Evolutionary conservation across 2,113 vertebrate genomes (phyloP).

Genomic region (Coryphaenoides rupestris): DNA sequence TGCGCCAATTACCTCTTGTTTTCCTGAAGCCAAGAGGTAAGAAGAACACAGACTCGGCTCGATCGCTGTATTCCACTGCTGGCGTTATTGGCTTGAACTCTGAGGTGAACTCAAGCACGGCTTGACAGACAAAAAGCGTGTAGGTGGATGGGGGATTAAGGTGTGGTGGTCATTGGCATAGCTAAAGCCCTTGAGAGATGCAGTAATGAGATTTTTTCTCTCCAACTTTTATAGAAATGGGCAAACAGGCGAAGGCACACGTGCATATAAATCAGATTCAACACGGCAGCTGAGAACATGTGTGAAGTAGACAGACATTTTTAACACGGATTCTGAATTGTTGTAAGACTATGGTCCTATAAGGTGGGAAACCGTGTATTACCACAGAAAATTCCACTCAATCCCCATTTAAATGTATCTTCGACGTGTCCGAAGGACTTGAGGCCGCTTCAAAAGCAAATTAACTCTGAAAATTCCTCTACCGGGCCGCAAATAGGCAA

Average conservation of each 20-base stretch:
- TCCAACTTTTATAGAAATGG: no score
- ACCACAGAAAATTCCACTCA: conserved; percentile 21
- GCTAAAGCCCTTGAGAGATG: conserved; percentile 18
- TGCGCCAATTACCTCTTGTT: no score
- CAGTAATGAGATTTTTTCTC: conserved; percentile 27
- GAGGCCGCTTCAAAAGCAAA: conserved; percentile 36
- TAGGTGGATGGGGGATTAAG: neutral
- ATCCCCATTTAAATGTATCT: conserved; percentile 15
- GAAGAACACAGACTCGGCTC: conserved; percentile 32
- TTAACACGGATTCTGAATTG: no score
- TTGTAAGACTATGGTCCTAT: no score
- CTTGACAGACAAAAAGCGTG: conserved; percentile 27
- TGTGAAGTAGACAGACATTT: no score
- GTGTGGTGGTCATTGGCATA: conserved; percentile 24
- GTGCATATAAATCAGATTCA: no score
- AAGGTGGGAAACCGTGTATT: neutral
- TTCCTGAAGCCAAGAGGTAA: conserved; percentile 41
- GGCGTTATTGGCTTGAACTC: conserved; percentile 32
- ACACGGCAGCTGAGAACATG: no score
- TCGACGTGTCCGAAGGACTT: conserved; percentile 1
- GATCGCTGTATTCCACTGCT: conserved; percentile 24
- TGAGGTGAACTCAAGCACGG: conserved; percentile 33
- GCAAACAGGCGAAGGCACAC: no score
- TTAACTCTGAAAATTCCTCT: conserved; percentile 28
- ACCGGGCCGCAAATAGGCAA: conserved; percentile 2